These are phyloP conservation scores for Callospermophilus lateralis DNA, from an alignment of 2,113 vertebrate species.

Conservation along the genomic window DNA sequence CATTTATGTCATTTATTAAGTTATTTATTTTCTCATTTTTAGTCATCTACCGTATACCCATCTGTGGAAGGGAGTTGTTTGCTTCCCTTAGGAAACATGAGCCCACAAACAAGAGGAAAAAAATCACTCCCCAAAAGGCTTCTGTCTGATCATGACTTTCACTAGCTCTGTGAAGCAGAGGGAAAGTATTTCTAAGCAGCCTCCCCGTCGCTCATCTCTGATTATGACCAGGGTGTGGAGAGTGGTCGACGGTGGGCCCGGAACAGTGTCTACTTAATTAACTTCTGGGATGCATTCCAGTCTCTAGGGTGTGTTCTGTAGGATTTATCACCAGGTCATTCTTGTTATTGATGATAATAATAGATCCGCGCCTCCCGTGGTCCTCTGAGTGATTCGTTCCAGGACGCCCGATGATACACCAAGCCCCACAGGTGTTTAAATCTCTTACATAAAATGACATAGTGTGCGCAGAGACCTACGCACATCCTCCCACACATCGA, in stretches of 20 bases:
- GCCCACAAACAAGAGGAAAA: neutral
- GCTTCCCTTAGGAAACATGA: neutral
- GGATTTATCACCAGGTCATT: neutral
- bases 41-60: constrained; percentile 15
- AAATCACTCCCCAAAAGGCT: neutral
- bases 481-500: neutral
- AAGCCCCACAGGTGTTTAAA: neutral
- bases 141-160: neutral
- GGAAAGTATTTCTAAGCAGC: neutral
- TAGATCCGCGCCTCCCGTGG: no score
- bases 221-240: neutral
- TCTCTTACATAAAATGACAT: neutral
- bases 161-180: neutral
- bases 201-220: neutral
- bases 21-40: constrained; percentile 60
- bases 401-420: neutral
- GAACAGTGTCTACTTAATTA: neutral
- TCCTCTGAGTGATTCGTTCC: neutral
- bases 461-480: neutral
- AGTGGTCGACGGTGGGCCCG: neutral
- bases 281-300: neutral
- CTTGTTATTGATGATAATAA: neutral
- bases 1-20: constrained; percentile 52
- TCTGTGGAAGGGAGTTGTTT: constrained; percentile 31
- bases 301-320: neutral